Base-by-base conservation (phyloP, 53 echinoderm and acorn worm species). In the Actinopyga echinites region DNA sequence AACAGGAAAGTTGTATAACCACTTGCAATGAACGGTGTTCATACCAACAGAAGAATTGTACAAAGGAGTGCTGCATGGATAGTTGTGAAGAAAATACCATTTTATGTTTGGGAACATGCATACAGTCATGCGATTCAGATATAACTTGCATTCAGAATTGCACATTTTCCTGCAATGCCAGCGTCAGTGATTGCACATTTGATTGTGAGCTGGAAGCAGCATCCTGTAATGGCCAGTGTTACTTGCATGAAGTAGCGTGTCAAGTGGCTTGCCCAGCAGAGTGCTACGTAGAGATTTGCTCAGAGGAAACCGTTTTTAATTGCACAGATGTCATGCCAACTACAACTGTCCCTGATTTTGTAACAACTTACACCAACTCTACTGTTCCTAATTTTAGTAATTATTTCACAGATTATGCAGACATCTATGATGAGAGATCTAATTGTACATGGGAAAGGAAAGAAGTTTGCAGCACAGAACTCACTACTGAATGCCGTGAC, bases 211-310 rank as follows among this genome's bases (percentile, higher is more conserved):
- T 85, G 22, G 64, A 77, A 15, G 29, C 17, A 8, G 37, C 52
- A 32, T 65, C 88, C 2, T 91, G 91, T 52, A 25, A 57, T 57
- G 69, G 67, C 15, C 58, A n/a, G 54, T 91, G 91, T 66, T 57
- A 78, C 30, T 56, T 91, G 42, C 82, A 69, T n/a, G 42, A 44
- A 15, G 43, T 57, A 3, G 21, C 61, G 6, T 91, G 91, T 38
- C 30, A 15, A 45, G 68, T 79, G 2, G 49, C 69, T 10, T 91
- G 91, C 26, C 45, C 69, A 17, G 12, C 19, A 32, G 75, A 64
- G 33, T 80, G 79, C 36, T 26, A 33, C 17, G 8, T 24, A 2
- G 88, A 77, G 21, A 32, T 22, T 8, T 77, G 77, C 56, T 19
- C 28, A 17, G 45, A 54, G 26, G 77, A 77, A 42, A n/a, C 0